phyloP scores from a whole-genome alignment of 2,113 vertebrate species.

The Nibea albiflora region DNA sequence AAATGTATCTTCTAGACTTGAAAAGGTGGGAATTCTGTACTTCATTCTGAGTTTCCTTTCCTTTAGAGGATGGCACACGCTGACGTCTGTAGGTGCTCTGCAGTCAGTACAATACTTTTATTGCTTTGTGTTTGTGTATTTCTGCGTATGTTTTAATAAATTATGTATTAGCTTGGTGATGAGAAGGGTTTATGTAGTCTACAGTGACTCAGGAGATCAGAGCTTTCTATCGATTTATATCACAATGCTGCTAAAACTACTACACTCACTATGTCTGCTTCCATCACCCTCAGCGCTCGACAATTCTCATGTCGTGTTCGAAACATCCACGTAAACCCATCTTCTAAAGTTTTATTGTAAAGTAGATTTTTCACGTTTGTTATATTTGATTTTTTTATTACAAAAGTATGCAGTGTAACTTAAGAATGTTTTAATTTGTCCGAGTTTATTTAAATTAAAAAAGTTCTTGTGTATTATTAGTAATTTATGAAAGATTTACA shows the following conservation, averaged over 20 bases:
- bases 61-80: constrained; percentile 4
- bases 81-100: constrained; percentile 12
- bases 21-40: constrained; percentile 12
- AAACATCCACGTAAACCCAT: not conserved
- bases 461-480: constrained; percentile 24
- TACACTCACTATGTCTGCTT: not conserved
- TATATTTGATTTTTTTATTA: constrained; percentile 13
- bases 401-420: constrained; percentile 43
- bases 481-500: constrained; percentile 41
- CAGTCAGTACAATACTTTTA: constrained; percentile 8
- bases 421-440: constrained; percentile 31
- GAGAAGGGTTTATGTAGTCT: constrained; percentile 23
- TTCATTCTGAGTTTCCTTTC: not conserved
- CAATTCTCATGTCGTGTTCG: not conserved
- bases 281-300: not conserved
- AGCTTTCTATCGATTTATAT: constrained; percentile 10
- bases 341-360: constrained; percentile 23
- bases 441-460: constrained; percentile 43
- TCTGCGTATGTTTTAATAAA: not conserved
- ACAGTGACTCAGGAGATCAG: constrained; percentile 29
- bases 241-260: constrained; percentile 29
- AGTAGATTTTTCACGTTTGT: constrained; percentile 29
- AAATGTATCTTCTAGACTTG: constrained; percentile 25
- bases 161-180: constrained; percentile 36
- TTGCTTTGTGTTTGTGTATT: constrained; percentile 23